Percentiles rank a stretch among this genome's conserved stretches.
Evolutionary conservation across 2,888 invertebrate genomes (phyloP).

Genomic region (Dolichomitus sp.): DNA sequence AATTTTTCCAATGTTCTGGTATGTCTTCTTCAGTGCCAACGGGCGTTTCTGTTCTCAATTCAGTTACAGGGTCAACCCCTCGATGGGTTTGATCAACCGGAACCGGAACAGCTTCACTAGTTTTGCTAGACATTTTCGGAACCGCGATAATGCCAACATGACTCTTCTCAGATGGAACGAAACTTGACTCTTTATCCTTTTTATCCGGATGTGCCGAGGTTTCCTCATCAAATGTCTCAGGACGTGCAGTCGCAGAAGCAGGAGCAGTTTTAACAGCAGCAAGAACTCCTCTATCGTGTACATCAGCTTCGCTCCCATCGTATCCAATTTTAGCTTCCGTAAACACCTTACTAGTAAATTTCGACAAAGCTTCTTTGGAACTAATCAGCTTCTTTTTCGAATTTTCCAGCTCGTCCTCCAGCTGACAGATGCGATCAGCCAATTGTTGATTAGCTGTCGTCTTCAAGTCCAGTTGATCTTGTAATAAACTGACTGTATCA

Average conservation of each 20-base stretch:
- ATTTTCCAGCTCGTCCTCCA: conserved; percentile 87
- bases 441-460: conserved; percentile 88
- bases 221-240: conserved; percentile 52
- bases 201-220: conserved; percentile 28
- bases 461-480: conserved; percentile 87
- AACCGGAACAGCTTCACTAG: conserved; percentile 30
- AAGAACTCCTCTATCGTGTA: conserved; percentile 52
- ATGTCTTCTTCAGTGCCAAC: conserved; percentile 42
- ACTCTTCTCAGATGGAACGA: conserved; percentile 14
- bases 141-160: conserved; percentile 27
- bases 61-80: conserved; percentile 41
- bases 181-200: conserved; percentile 35
- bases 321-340: conserved; percentile 77
- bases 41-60: conserved; percentile 37
- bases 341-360: conserved; percentile 87
- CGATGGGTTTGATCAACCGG: conserved; percentile 26
- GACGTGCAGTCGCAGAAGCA: conserved; percentile 47
- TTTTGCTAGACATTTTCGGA: conserved; percentile 34
- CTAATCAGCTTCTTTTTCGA: conserved; percentile 87
- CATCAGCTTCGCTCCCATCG: conserved; percentile 69
- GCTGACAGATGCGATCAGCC: conserved; percentile 86
- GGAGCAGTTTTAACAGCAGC: conserved; percentile 33
- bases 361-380: conserved; percentile 86
- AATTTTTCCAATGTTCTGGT: conserved; percentile 23
- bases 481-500: conserved; percentile 86